A percentile compares a stretch with the other conserved stretches of the same genome.
phyloP scores from a whole-genome alignment of 2,888 invertebrate species.

The Platypus cylindrus region DNA sequence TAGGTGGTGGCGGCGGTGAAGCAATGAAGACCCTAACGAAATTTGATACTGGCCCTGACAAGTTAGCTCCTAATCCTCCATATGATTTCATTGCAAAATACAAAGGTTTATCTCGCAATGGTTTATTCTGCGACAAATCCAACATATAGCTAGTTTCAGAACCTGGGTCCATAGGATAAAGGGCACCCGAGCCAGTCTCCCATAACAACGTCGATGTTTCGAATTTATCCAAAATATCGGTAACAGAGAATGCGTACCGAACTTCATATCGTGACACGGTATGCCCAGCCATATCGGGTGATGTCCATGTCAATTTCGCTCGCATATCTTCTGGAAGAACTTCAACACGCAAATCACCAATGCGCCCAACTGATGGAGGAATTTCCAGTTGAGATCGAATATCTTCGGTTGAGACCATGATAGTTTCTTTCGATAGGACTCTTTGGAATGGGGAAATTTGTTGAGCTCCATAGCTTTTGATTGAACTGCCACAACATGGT shows the following conservation, averaged over 20 bases:
- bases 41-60: constrained; percentile 40
- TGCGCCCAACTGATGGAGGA: constrained; percentile 35
- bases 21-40: constrained; percentile 41
- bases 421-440: constrained; percentile 37
- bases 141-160: constrained; percentile 39
- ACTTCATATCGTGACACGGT: constrained; percentile 41
- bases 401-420: constrained; percentile 34
- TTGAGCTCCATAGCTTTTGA: constrained; percentile 36
- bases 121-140: constrained; percentile 36
- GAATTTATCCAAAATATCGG: constrained; percentile 37
- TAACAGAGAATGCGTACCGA: constrained; percentile 34
- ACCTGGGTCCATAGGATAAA: constrained; percentile 38
- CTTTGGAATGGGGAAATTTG: constrained; percentile 41
- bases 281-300: constrained; percentile 44
- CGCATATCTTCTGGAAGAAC: constrained; percentile 36
- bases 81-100: constrained; percentile 43
- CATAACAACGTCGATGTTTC: constrained; percentile 35
- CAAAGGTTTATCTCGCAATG: constrained; percentile 37
- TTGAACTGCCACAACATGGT: constrained; percentile 42
- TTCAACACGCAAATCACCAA: constrained; percentile 42
- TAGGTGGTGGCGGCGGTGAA: constrained; percentile 40
- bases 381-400: constrained; percentile 25
- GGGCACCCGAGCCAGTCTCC: constrained; percentile 33
- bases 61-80: constrained; percentile 30
- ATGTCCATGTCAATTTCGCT: constrained; percentile 44